phyloP scores from a whole-genome alignment of 2,797 vertebrate species.

The Esox lucius region DNA sequence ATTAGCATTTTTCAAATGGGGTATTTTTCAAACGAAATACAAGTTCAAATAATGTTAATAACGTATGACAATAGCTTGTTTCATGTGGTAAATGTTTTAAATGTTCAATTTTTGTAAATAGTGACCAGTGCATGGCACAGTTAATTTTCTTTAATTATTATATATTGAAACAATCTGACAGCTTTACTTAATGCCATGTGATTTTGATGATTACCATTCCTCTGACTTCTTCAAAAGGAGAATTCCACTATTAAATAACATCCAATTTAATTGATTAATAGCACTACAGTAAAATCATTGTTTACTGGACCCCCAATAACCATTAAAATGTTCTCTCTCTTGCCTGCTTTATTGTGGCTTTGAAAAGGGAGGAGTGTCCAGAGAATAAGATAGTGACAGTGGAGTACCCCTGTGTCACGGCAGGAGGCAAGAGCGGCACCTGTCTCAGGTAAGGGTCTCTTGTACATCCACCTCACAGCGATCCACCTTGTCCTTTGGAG shows the following conservation, averaged over 20 bases:
- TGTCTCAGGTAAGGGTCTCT: conserved; percentile 74
- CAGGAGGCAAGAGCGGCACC: conserved; percentile 70
- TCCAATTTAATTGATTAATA: background rate
- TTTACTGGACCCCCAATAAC: background rate
- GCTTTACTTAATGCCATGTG: background rate
- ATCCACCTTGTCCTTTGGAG: background rate
- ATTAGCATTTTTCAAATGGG: background rate
- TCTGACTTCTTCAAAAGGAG: background rate
- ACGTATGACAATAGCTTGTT: too few relatives aligned
- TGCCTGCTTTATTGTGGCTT: background rate
- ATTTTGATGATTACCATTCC: background rate
- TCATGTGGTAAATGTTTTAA: too few relatives aligned
- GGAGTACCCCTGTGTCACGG: conserved; percentile 73
- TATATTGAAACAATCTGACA: conserved; percentile 3
- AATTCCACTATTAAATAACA: background rate
- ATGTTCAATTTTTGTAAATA: too few relatives aligned
- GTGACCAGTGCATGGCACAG: background rate
- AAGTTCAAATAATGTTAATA: too few relatives aligned
- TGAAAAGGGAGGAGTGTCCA: conserved; percentile 70
- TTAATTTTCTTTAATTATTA: background rate
- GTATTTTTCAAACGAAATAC: background rate
- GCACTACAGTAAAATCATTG: background rate
- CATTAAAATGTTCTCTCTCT: background rate
- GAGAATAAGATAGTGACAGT: conserved; percentile 77
- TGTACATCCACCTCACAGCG: too few relatives aligned